Evolutionary conservation across 2,113 vertebrate species (phyloP).

Genomic region (Leptodactylus fuscus): DNA sequence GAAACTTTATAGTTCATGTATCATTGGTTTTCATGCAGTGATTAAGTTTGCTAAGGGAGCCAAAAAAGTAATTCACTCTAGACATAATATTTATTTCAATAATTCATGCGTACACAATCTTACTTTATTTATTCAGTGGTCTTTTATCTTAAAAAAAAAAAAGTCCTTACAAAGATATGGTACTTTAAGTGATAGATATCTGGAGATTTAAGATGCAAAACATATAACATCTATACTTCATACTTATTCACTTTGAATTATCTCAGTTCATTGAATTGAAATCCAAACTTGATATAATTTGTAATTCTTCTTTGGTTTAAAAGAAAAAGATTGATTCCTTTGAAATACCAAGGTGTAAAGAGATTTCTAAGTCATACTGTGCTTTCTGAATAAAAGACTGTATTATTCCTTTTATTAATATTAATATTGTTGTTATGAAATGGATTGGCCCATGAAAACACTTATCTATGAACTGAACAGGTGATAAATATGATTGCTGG

Average conservation of each 20-base stretch:
- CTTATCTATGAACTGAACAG: no score
- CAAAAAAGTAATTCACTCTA: conserved; percentile 61
- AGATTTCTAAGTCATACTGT: background rate
- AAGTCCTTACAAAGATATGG: background rate
- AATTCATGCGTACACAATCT: conserved; percentile 25
- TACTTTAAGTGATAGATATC: background rate
- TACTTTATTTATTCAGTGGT: background rate
- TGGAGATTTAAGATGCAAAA: background rate
- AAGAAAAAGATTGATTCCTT: background rate
- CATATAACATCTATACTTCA: background rate
- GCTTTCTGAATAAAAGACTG: background rate
- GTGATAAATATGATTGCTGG: no score
- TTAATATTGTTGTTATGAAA: no score
- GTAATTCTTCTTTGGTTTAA: background rate
- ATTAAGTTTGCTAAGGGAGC: conserved; percentile 62
- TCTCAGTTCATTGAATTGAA: background rate
- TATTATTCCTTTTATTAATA: no score
- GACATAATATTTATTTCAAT: conserved; percentile 39
- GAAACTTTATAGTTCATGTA: conserved; percentile 65
- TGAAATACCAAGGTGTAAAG: background rate
- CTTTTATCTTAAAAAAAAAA: background rate
- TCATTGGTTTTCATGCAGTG: conserved; percentile 62
- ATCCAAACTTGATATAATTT: background rate
- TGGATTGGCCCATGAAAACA: no score
- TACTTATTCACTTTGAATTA: background rate